Evolutionary conservation across 2,888 invertebrate genomes (phyloP).

Genomic region (Epinotia demarniana): DNA sequence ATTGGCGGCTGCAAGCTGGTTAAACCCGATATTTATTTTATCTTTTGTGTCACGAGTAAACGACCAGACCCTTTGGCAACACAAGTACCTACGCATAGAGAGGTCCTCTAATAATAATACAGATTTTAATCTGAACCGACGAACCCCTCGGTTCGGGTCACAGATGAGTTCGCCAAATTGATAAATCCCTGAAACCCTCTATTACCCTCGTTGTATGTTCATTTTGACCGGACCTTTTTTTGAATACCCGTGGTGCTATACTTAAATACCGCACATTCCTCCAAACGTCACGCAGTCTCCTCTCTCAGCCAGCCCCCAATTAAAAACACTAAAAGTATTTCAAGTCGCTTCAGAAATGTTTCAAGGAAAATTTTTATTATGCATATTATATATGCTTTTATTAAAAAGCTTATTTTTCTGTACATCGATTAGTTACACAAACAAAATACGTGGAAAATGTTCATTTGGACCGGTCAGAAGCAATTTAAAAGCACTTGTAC

Average conservation of each 20-base stretch:
- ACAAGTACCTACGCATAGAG: constrained; percentile 11
- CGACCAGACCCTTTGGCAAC: constrained; percentile 8
- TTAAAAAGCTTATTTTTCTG: not conserved
- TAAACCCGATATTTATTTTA: constrained; percentile 9
- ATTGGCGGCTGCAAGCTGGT: not conserved
- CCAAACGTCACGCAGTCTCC: not conserved
- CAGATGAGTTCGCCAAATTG: constrained; percentile 42
- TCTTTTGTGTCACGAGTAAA: constrained; percentile 1
- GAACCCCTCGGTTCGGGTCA: constrained; percentile 30
- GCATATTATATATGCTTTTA: no score
- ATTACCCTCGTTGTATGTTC: constrained; percentile 36
- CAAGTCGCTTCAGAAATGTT: constrained; percentile 14
- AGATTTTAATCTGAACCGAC: constrained; percentile 43
- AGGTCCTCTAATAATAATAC: constrained; percentile 34
- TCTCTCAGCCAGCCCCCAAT: constrained; percentile 1
- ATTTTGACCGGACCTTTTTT: constrained; percentile 39
- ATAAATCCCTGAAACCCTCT: constrained; percentile 39
- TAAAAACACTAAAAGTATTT: constrained; percentile 10
- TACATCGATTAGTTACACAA: not conserved
- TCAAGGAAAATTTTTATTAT: constrained; percentile 2
- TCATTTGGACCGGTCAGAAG: not conserved
- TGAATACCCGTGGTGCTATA: constrained; percentile 26
- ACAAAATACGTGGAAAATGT: not conserved
- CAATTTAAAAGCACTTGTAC: not conserved
- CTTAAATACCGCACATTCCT: constrained; percentile 32